Conservation (phyloP, 2,888 invertebrate genomes). For the Siphonodentalium dalli region DNA sequence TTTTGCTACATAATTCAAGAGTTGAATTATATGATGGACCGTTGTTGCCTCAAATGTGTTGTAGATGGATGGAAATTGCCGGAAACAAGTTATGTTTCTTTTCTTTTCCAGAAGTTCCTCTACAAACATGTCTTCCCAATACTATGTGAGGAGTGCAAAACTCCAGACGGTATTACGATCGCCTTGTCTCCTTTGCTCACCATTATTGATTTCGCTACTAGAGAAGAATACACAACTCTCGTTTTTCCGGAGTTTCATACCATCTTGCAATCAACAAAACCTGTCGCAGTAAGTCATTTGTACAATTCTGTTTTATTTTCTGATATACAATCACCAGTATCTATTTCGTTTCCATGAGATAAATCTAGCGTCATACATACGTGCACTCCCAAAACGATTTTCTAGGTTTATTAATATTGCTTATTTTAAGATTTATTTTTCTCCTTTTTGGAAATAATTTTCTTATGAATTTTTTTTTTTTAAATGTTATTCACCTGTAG, state of each 20-base stretch:
- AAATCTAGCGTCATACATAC: too few relatives aligned
- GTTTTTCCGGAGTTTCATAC: conserved; percentile 76
- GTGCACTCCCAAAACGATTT: too few relatives aligned
- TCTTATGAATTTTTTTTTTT: too few relatives aligned
- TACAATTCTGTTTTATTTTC: neutral
- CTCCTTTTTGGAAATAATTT: too few relatives aligned
- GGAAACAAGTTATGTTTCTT: neutral
- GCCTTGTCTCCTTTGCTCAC: conserved; percentile 61
- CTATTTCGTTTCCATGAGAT: neutral
- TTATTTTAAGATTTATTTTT: too few relatives aligned
- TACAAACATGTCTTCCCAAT: conserved; percentile 94
- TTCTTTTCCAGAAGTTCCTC: conserved; percentile 82
- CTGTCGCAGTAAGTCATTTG: conserved; percentile 73
- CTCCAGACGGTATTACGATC: conserved; percentile 84
- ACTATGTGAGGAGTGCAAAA: conserved; percentile 83
- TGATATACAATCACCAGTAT: neutral
- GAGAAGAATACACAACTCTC: conserved; percentile 65
- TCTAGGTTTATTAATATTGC: too few relatives aligned
- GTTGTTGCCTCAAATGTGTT: too few relatives aligned
- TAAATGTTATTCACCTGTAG: too few relatives aligned
- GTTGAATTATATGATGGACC: too few relatives aligned
- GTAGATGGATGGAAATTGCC: neutral
- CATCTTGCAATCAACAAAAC: conserved; percentile 64
- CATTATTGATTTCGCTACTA: conserved; percentile 48
- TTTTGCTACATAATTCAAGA: too few relatives aligned